A percentile compares a stretch with the other conserved stretches of the same genome.
These are phyloP conservation scores for Edolisoma coerulescens DNA, from an alignment of 2,113 vertebrate species.

Conservation along the genomic window DNA sequence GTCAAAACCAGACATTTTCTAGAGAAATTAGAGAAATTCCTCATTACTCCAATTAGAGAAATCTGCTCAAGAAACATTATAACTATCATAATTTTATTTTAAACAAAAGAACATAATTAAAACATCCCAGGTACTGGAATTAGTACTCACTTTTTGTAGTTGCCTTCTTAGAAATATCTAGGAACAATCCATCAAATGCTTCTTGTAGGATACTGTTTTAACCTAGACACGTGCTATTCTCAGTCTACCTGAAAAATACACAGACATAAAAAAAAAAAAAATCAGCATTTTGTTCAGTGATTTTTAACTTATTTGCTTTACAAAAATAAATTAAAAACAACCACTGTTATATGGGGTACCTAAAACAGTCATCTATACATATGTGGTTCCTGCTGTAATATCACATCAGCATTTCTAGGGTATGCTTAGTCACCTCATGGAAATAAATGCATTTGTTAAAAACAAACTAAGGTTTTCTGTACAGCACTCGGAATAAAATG, in stretches of 20 bases:
- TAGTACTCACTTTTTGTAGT: slow-evolving; percentile 67
- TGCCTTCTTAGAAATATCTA: slow-evolving; percentile 69
- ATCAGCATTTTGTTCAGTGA: background rate
- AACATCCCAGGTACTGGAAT: background rate
- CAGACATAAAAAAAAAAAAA: background rate
- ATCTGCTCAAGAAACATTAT: background rate
- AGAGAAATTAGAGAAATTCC: background rate
- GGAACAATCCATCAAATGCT: slow-evolving; percentile 78
- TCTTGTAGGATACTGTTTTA: slow-evolving; percentile 58
- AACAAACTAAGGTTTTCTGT: background rate
- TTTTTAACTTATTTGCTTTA: background rate
- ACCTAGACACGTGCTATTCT: slow-evolving; percentile 58
- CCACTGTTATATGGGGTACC: background rate
- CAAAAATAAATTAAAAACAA: background rate
- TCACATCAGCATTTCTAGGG: background rate
- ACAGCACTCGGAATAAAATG: background rate
- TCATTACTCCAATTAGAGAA: background rate
- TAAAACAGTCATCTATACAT: background rate
- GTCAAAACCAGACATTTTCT: background rate
- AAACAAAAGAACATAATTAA: slow-evolving; percentile 12
- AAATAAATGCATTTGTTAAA: background rate
- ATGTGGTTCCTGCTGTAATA: background rate
- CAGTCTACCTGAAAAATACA: slow-evolving; percentile 77
- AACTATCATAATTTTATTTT: background rate
- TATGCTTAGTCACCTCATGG: background rate